These are phyloP conservation scores for Cotesia glomerata DNA, from an alignment of 1,140 invertebrate genomes.

Conservation along the genomic window DNA sequence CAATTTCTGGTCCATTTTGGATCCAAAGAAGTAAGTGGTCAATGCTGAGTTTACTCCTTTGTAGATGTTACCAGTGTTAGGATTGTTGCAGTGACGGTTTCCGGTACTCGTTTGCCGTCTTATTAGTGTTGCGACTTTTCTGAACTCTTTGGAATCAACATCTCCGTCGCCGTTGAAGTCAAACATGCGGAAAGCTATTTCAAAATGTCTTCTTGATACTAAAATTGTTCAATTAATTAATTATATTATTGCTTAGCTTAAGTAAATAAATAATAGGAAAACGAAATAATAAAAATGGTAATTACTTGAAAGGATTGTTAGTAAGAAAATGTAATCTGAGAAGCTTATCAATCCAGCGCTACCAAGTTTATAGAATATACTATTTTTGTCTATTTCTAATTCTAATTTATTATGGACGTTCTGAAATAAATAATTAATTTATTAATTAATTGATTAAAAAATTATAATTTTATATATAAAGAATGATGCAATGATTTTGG, in stretches of 20 bases:
- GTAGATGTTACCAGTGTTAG: conserved; percentile 91
- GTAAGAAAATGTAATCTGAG: conserved; percentile 97
- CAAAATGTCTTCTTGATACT: conserved; percentile 97
- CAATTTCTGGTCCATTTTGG: conserved; percentile 83
- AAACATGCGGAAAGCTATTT: conserved; percentile 99
- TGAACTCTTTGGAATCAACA: conserved; percentile 97
- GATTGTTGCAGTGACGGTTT: conserved; percentile 92
- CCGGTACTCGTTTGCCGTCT: conserved; percentile 95
- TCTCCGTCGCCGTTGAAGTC: conserved; percentile 98
- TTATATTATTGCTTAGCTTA: background rate
- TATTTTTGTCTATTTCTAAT: conserved; percentile 83
- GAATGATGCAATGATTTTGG: too few relatives aligned
- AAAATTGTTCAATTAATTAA: conserved; percentile 47
- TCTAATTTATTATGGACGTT: conserved; percentile 77
- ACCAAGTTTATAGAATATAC: conserved; percentile 96
- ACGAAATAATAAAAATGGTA: too few relatives aligned
- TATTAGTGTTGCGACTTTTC: conserved; percentile 92
- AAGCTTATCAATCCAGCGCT: conserved; percentile 96
- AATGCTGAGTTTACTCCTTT: conserved; percentile 93
- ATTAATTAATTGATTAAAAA: background rate
- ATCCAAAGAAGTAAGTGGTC: conserved; percentile 92
- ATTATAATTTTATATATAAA: background rate
- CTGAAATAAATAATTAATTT: conserved; percentile 57
- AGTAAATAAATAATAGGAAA: too few relatives aligned
- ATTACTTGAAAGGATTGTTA: conserved; percentile 97